A percentile compares a stretch with the other conserved stretches of the same genome.
Evolutionary conservation across 2,797 vertebrate species (phyloP).

Genomic region (Gephyroberyx darwinii): DNA sequence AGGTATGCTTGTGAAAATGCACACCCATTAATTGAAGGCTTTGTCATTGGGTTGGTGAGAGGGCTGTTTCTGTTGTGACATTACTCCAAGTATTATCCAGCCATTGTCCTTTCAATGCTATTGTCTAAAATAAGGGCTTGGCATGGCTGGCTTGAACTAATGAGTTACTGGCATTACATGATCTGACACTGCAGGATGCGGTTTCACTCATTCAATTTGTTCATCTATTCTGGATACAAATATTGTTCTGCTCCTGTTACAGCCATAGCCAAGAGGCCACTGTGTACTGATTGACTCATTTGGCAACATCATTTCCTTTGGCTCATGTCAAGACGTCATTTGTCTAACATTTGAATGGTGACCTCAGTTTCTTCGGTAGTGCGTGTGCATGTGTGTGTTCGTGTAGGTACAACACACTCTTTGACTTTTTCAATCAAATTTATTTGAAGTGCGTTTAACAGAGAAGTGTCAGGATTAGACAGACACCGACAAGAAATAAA

Average conservation of each 20-base stretch:
- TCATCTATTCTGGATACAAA: not conserved
- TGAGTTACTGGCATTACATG: not conserved
- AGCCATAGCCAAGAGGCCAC: not conserved
- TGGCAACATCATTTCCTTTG: constrained; percentile 30
- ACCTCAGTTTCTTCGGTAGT: constrained; percentile 14
- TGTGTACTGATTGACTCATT: constrained; percentile 5
- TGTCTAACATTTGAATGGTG: constrained; percentile 54
- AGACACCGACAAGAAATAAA: not conserved
- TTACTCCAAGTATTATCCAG: constrained; percentile 16
- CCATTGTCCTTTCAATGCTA: constrained; percentile 35
- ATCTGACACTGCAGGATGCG: constrained; percentile 3
- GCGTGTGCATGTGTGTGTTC: not conserved
- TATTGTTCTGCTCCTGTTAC: not conserved
- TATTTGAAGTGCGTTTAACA: constrained; percentile 1
- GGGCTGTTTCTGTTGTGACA: not conserved
- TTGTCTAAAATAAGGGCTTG: constrained; percentile 26
- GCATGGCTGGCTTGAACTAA: constrained; percentile 8
- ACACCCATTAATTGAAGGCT: constrained; percentile 48
- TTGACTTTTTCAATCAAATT: not conserved
- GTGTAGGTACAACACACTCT: constrained; percentile 4
- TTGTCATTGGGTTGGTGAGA: not conserved
- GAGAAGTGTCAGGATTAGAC: not conserved
- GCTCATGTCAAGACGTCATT: constrained; percentile 24
- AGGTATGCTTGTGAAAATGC: constrained; percentile 63
- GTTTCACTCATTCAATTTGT: not conserved